These are phyloP conservation scores for Stichodactyla helianthus DNA, from an alignment of 64 coral and sea anemone species.

Conservation along the genomic window DNA sequence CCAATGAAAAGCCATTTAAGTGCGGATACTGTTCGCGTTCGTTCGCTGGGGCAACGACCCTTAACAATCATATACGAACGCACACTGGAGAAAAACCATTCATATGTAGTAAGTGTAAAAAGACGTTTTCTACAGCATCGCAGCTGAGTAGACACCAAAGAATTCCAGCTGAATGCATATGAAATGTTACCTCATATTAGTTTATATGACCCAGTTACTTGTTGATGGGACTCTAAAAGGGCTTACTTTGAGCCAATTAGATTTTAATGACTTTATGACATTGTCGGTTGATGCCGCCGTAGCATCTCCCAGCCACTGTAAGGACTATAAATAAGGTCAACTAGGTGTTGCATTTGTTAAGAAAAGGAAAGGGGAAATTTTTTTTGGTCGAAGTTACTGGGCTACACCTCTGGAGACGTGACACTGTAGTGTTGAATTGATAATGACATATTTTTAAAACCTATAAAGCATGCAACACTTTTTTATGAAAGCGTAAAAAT, in stretches of 20 bases:
- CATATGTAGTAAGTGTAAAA: conserved; percentile 57
- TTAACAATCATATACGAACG: conserved; percentile 74
- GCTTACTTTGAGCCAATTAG: not conserved
- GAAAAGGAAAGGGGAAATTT: too few species aligned
- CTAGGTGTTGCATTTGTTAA: too few species aligned
- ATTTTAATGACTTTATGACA: too few species aligned
- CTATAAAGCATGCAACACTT: too few species aligned
- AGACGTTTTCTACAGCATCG: conserved; percentile 48
- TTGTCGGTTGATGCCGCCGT: too few species aligned
- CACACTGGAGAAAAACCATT: conserved; percentile 68
- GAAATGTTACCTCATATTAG: too few species aligned
- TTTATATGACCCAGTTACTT: not conserved
- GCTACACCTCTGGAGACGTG: too few species aligned
- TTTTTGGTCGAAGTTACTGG: too few species aligned
- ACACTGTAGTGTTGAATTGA: too few species aligned
- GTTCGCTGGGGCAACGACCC: conserved; percentile 66
- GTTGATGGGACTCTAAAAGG: not conserved
- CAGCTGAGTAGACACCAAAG: conserved; percentile 76
- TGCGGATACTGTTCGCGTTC: conserved; percentile 72
- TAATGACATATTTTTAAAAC: too few species aligned
- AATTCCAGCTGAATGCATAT: conserved; percentile 59
- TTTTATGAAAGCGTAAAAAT: too few species aligned
- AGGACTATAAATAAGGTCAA: not conserved
- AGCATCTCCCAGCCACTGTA: too few species aligned
- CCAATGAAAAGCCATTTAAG: conserved; percentile 79